phyloP scores from a whole-genome alignment of 2,888 invertebrate genomes.

The Gisinianus flammeolus region DNA sequence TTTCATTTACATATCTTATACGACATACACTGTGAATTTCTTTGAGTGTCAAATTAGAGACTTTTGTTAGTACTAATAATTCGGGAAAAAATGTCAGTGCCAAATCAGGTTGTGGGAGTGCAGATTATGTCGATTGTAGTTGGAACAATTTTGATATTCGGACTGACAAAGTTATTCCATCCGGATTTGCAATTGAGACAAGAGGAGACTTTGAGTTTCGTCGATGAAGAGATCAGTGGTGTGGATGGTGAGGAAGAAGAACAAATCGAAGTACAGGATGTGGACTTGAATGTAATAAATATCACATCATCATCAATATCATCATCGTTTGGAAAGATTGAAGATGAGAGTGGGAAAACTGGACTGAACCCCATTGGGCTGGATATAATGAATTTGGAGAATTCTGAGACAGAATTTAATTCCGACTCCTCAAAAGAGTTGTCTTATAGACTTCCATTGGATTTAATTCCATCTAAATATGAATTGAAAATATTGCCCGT shows the following conservation, averaged over 20 bases:
- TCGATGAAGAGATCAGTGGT: not conserved
- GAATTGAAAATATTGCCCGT: slow-evolving; percentile 12
- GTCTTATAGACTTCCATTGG: slow-evolving; percentile 18
- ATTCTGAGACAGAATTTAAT: not conserved
- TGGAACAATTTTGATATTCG: not conserved
- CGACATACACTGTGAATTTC: too few species aligned
- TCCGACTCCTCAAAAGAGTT: not conserved
- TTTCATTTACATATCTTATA: too few species aligned
- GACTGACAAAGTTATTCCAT: not conserved
- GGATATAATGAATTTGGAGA: not conserved
- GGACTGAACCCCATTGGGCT: too few species aligned
- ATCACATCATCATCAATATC: too few species aligned
- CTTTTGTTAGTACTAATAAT: too few species aligned
- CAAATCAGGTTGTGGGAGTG: not conserved
- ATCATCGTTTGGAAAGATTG: too few species aligned
- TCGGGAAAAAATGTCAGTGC: too few species aligned
- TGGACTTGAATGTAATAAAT: too few species aligned
- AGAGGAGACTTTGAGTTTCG: not conserved
- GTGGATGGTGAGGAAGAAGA: not conserved
- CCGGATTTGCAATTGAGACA: not conserved
- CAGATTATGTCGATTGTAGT: not conserved
- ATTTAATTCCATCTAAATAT: slow-evolving; percentile 17
- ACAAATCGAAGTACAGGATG: too few species aligned
- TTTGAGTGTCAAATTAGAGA: too few species aligned
- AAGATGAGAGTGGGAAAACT: too few species aligned